A percentile compares a stretch with the other conserved stretches of the same genome.
These are phyloP conservation scores for Rhizomys pruinosus DNA, from an alignment of 2,113 vertebrate species.

Conservation along the genomic window DNA sequence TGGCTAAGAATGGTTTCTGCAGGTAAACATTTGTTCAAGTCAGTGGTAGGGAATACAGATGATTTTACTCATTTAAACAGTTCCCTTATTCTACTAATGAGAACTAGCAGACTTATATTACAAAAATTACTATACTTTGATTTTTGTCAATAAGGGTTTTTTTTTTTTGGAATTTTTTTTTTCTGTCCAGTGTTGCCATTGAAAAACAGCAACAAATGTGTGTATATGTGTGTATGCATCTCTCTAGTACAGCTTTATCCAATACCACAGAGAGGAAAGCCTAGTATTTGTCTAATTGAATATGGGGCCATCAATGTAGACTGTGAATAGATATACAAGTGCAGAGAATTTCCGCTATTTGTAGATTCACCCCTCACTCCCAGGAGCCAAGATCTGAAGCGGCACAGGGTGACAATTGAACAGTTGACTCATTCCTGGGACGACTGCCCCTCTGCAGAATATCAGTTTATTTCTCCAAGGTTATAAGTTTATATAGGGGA, in stretches of 20 bases:
- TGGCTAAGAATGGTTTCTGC: neutral
- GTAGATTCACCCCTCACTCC: too few relatives aligned
- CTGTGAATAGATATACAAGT: neutral
- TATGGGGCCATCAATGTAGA: neutral
- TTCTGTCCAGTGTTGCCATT: neutral
- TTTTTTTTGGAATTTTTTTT: neutral
- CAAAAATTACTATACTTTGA: neutral
- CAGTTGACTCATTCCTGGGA: too few relatives aligned
- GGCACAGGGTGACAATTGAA: too few relatives aligned
- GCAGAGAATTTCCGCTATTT: too few relatives aligned
- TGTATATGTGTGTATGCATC: neutral
- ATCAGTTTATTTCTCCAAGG: too few relatives aligned
- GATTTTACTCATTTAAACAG: neutral
- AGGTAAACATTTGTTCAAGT: neutral
- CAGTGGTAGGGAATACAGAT: neutral
- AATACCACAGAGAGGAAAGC: neutral
- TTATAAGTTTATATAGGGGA: too few relatives aligned
- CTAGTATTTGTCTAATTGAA: neutral
- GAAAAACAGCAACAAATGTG: neutral
- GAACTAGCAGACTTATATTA: neutral
- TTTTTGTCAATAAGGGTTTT: constrained; percentile 5
- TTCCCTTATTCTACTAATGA: neutral
- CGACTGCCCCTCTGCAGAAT: too few relatives aligned
- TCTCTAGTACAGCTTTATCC: neutral
- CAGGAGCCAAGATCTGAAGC: too few relatives aligned